Evolutionary conservation across 2,113 vertebrate species (phyloP).

Genomic region (Sapajus apella): DNA sequence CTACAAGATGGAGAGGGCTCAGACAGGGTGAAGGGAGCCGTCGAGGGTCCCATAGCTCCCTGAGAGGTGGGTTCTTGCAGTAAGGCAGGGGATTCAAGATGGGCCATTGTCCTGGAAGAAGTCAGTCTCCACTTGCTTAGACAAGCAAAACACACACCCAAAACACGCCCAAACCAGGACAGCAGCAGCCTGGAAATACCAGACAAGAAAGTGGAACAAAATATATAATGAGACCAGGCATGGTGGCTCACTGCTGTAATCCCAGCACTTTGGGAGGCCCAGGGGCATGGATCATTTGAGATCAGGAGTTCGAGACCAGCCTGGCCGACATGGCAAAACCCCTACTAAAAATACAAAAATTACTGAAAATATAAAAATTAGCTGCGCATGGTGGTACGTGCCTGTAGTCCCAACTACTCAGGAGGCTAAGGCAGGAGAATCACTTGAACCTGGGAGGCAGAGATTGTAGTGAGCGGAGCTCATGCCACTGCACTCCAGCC

Average conservation of each 20-base stretch:
- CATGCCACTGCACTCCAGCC: no score
- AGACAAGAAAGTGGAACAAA: conserved; percentile 60
- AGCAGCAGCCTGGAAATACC: conserved; percentile 4
- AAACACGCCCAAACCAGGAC: background rate
- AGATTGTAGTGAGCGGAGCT: no score
- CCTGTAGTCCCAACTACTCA: no score
- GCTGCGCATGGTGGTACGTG: fast-evolving
- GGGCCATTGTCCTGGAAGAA: background rate
- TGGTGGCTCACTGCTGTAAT: no score
- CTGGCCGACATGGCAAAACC: no score
- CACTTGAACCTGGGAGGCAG: no score
- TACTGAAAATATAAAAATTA: no score
- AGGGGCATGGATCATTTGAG: no score
- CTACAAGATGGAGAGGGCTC: background rate
- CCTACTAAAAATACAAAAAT: no score
- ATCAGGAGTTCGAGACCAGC: no score
- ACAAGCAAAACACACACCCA: background rate
- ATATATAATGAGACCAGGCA: conserved; percentile 30
- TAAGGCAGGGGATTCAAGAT: background rate
- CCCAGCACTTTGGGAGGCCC: no score
- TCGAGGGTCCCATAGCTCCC: background rate
- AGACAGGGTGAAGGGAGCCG: background rate
- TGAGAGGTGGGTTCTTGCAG: background rate
- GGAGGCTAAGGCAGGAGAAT: no score
- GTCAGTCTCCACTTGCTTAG: background rate